Evolutionary conservation across 2,888 invertebrate genomes (phyloP).

Genomic region (Dryobotodes eremita): DNA sequence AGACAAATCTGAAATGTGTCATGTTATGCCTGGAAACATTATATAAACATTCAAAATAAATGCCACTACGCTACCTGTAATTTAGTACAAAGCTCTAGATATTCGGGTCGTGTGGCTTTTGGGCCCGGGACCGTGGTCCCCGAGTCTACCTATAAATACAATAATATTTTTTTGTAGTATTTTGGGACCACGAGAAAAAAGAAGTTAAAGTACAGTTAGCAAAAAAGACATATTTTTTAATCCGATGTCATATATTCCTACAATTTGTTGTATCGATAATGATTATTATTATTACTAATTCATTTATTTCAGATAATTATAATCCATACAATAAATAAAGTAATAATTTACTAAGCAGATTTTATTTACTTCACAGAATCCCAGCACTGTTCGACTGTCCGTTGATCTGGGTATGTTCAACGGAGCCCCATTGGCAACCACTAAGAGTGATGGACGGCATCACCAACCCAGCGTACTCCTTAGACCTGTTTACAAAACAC

Average conservation of each 20-base stretch:
- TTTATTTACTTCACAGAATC: slow-evolving; percentile 71
- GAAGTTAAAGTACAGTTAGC: too few relatives aligned
- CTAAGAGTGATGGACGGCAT: slow-evolving; percentile 78
- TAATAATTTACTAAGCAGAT: not conserved
- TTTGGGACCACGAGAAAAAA: too few relatives aligned
- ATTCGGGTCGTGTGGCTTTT: too few relatives aligned
- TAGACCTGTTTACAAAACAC: slow-evolving; percentile 75
- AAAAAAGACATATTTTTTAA: not conserved
- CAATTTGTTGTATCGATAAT: not conserved
- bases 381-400: slow-evolving; percentile 80
- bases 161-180: too few relatives aligned
- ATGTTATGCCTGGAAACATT: not conserved
- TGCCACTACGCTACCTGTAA: not conserved
- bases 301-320: too few relatives aligned
- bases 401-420: slow-evolving; percentile 79
- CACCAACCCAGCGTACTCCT: slow-evolving; percentile 79
- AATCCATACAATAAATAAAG: too few relatives aligned
- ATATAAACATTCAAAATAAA: too few relatives aligned
- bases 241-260: not conserved
- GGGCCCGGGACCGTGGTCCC: too few relatives aligned
- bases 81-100: not conserved
- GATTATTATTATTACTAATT: too few relatives aligned
- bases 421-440: slow-evolving; percentile 80
- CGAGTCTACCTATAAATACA: too few relatives aligned
- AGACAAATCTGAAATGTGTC: not conserved